Conservation (phyloP, 2,888 invertebrate species). For the Erannis defoliaria region DNA sequence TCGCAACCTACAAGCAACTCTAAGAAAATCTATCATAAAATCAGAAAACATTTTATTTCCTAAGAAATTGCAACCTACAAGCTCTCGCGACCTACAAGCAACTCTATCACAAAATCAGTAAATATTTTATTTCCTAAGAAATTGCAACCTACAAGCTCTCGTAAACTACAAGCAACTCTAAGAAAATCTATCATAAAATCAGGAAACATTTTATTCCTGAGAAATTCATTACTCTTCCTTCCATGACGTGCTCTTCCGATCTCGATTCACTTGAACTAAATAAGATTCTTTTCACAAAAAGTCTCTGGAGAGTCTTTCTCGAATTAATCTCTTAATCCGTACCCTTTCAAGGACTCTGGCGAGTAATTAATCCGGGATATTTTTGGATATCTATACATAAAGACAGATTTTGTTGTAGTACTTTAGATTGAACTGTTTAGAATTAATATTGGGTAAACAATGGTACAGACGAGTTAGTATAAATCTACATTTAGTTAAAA, state of each 20-base stretch:
- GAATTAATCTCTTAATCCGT: constrained; percentile 80
- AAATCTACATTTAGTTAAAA: too few species aligned
- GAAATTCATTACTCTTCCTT: constrained; percentile 29
- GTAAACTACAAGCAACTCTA: not conserved
- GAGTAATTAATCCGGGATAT: constrained; percentile 71
- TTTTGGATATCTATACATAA: constrained; percentile 38
- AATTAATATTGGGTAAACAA: not conserved
- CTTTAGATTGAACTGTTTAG: not conserved
- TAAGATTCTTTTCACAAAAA: constrained; percentile 80
- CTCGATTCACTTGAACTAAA: constrained; percentile 73
- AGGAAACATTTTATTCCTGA: constrained; percentile 19
- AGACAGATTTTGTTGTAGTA: constrained; percentile 3
- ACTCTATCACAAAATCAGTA: not conserved
- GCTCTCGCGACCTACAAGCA: too few species aligned
- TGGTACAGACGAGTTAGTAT: too few species aligned
- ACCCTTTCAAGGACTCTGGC: constrained; percentile 69
- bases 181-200: constrained; percentile 12
- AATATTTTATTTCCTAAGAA: too few species aligned
- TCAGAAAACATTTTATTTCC: constrained; percentile 19
- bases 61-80: too few species aligned
- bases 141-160: too few species aligned
- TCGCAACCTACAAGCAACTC: not conserved
- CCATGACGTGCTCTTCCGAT: constrained; percentile 36
- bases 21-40: constrained; percentile 7
- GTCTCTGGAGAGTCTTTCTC: constrained; percentile 72